A percentile compares a stretch with the other conserved stretches of the same genome.
Evolutionary conservation across 2,113 vertebrate species (phyloP).

Genomic region (Triplophysa tibetana): DNA sequence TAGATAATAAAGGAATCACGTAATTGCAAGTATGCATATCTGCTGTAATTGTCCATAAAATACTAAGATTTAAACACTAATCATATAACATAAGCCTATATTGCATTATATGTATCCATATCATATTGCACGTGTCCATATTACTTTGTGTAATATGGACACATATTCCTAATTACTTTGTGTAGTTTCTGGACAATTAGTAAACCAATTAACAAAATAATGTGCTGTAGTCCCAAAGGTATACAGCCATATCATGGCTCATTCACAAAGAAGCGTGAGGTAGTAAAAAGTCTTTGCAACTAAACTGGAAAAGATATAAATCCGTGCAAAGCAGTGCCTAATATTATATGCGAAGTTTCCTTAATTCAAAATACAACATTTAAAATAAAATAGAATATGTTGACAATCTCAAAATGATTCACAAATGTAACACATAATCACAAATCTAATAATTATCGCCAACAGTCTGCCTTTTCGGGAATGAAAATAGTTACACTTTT

Average conservation of each 20-base stretch:
- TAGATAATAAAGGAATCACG: constrained; percentile 60
- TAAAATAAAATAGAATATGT: no score
- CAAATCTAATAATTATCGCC: background rate
- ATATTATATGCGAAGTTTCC: no score
- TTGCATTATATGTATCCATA: background rate
- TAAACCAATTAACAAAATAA: background rate
- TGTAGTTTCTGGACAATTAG: background rate
- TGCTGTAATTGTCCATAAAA: background rate
- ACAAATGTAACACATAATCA: background rate
- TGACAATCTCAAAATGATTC: background rate
- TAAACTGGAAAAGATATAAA: no score
- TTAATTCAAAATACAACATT: no score
- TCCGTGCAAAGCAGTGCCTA: no score
- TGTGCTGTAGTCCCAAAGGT: background rate
- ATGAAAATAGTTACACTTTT: background rate
- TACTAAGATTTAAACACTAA: background rate
- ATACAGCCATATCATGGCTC: background rate
- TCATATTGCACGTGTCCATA: background rate
- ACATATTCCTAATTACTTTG: background rate
- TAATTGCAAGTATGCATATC: constrained; percentile 13
- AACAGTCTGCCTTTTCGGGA: background rate
- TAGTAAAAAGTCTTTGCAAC: no score
- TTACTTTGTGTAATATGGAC: background rate
- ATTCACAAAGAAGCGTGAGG: background rate
- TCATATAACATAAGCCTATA: no score